Evolutionary conservation across 1,140 invertebrate genomes (phyloP).

Genomic region (Zophobas morio): DNA sequence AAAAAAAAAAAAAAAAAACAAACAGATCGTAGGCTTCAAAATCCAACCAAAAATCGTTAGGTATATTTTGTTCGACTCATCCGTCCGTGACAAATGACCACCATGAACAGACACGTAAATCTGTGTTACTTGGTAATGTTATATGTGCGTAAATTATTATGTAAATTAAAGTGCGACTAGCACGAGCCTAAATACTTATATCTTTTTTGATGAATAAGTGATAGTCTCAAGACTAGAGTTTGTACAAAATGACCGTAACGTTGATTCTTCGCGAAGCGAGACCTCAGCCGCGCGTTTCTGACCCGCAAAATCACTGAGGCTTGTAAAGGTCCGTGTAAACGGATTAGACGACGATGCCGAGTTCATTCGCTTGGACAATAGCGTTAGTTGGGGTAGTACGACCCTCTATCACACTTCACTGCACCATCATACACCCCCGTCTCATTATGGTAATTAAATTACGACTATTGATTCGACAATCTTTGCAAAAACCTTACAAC

Average conservation of each 20-base stretch:
- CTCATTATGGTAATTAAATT: constrained; percentile 49
- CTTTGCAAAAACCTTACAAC: background rate
- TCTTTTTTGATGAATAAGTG: background rate
- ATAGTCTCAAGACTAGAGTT: background rate
- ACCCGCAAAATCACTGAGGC: constrained; percentile 56
- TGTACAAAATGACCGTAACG: background rate
- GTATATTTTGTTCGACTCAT: too few species aligned
- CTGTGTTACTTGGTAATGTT: too few species aligned
- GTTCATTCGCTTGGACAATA: constrained; percentile 57
- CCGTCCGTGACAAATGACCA: too few species aligned
- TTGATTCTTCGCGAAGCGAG: constrained; percentile 8
- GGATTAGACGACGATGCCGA: constrained; percentile 54
- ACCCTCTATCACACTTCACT: constrained; percentile 53
- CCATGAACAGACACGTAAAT: too few species aligned
- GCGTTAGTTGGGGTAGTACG: constrained; percentile 53
- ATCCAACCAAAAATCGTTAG: too few species aligned
- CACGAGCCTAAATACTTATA: too few species aligned
- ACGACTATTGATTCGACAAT: constrained; percentile 42
- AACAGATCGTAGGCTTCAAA: too few species aligned
- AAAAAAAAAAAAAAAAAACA: too few species aligned
- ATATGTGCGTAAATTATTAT: too few species aligned
- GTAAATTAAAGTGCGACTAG: too few species aligned
- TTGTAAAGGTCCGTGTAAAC: constrained; percentile 58
- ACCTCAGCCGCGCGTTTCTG: constrained; percentile 38
- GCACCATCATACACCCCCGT: constrained; percentile 49